Evolutionary conservation across 2,113 vertebrate species (phyloP).

Genomic region (Xiphophorus hellerii): DNA sequence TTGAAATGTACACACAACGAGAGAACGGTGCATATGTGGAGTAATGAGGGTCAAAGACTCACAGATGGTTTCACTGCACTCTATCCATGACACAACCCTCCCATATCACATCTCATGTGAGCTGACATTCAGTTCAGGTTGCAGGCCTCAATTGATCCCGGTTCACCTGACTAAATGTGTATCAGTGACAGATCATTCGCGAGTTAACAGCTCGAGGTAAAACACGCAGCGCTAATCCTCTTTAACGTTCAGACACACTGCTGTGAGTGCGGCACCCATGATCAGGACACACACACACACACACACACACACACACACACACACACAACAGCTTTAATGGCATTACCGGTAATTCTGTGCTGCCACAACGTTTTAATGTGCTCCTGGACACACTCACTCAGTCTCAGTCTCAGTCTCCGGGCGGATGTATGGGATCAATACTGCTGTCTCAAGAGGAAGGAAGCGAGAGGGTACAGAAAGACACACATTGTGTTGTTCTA

Average conservation of each 20-base stretch:
- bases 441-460: conserved; percentile 49
- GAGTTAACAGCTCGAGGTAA: conserved; percentile 68
- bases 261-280: conserved; percentile 55
- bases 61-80: conserved; percentile 5
- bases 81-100: conserved; percentile 27
- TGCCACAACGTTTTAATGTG: conserved; percentile 65
- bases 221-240: conserved; percentile 72
- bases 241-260: conserved; percentile 61
- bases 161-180: conserved; percentile 54
- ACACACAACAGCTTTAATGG: conserved; percentile 72
- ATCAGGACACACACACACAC: conserved; percentile 16
- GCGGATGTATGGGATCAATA: conserved; percentile 73
- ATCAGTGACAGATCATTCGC: conserved; percentile 66
- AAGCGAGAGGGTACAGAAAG: conserved; percentile 48
- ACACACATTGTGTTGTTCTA: conserved; percentile 15
- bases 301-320: neutral
- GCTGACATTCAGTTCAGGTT: conserved; percentile 59
- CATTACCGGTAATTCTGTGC: conserved; percentile 78
- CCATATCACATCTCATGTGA: conserved; percentile 34
- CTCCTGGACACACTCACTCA: conserved; percentile 49
- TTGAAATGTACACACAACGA: conserved; percentile 41
- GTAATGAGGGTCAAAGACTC: conserved; percentile 56
- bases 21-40: conserved; percentile 31
- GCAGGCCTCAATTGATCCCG: conserved; percentile 48
- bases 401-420: conserved; percentile 34